A percentile compares a stretch with the other conserved stretches of the same genome.
These are phyloP conservation scores for Podilymbus podiceps DNA, from an alignment of 2,113 vertebrate genomes.

Conservation along the genomic window DNA sequence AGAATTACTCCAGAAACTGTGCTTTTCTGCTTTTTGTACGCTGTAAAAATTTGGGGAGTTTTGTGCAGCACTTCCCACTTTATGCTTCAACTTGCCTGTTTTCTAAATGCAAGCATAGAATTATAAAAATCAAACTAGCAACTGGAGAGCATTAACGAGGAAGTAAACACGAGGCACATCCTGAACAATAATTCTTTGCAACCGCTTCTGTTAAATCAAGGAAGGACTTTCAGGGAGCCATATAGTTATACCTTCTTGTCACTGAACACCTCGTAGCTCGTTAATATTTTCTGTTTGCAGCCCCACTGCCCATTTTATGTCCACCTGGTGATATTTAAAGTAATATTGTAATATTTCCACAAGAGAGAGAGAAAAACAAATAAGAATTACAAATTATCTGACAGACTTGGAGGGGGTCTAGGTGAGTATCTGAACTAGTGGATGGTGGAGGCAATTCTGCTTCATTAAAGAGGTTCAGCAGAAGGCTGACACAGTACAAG, in stretches of 20 bases:
- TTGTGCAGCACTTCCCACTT: neutral
- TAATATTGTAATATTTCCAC: neutral
- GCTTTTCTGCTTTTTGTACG: neutral
- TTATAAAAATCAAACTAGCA: conserved; percentile 41
- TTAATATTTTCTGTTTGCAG: conserved; percentile 19
- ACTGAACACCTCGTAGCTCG: neutral
- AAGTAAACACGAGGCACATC: conserved; percentile 13
- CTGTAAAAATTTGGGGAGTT: neutral
- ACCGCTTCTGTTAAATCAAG: conserved; percentile 17
- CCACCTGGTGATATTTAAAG: neutral
- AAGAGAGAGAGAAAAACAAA: neutral
- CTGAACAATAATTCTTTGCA: conserved; percentile 33
- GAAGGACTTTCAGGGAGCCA: neutral
- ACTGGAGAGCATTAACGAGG: neutral
- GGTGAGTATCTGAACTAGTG: neutral
- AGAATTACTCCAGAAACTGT: neutral
- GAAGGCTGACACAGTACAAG: neutral
- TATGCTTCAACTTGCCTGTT: neutral
- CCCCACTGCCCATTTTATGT: neutral
- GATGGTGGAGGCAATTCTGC: neutral
- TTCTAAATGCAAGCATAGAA: conserved; percentile 8
- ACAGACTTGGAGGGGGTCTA: neutral
- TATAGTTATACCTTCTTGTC: neutral
- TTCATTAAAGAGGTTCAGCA: neutral
- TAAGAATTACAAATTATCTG: neutral